Conservation (phyloP, 2,797 vertebrate species). For the Dermochelys coriacea region DNA sequence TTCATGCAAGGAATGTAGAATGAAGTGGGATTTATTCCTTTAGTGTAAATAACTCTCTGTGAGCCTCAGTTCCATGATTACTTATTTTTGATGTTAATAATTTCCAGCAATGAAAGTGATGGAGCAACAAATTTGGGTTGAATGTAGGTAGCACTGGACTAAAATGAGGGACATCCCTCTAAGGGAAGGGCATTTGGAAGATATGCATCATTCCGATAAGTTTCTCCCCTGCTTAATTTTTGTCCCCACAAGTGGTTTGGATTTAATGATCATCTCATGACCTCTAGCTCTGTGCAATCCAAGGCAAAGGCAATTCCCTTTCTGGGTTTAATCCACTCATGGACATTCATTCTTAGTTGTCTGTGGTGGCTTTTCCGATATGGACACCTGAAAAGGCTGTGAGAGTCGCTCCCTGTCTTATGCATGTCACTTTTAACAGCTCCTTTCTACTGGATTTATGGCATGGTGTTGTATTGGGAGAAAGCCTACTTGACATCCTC, state of each 20-base stretch:
- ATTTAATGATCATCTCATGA: neutral
- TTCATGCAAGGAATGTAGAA: neutral
- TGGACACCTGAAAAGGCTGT: neutral
- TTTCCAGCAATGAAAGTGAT: neutral
- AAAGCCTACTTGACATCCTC: rapidly evolving
- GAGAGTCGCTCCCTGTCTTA: neutral
- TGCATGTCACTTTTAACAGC: neutral
- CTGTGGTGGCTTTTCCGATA: neutral
- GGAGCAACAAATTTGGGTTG: neutral
- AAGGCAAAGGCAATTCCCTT: neutral
- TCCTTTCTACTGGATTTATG: neutral
- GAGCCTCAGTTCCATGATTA: neutral
- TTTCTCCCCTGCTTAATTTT: neutral
- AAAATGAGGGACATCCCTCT: neutral
- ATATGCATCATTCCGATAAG: too few species aligned
- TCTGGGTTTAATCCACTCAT: neutral
- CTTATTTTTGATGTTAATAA: neutral
- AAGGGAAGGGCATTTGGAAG: neutral
- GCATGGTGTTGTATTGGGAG: neutral
- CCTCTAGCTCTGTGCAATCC: neutral
- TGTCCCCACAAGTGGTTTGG: neutral
- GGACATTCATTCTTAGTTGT: too few species aligned
- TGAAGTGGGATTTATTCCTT: neutral
- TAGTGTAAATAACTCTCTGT: slow-evolving; percentile 14
- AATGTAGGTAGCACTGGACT: neutral